Evolutionary conservation across 2,888 invertebrate genomes (phyloP), one percentile per base, ranked within the genome.

Genomic region (Erebia palarica): DNA sequence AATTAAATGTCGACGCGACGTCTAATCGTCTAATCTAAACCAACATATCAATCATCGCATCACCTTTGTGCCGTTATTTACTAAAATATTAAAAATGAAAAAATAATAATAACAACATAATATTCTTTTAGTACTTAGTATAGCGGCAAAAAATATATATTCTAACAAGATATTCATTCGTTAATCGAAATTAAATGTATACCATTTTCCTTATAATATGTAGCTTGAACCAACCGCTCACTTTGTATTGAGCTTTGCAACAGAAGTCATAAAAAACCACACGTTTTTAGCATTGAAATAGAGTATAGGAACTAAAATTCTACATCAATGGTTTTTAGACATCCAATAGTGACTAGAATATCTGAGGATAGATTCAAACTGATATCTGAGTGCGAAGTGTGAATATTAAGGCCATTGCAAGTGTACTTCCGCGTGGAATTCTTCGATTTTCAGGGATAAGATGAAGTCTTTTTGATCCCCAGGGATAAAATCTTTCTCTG

Each of bases 151-250:
- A 57, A 57, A 57, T 18, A 3, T 8, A 16, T 11, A 57, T 21
- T 57, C 13, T 27, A 36, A 58, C 36, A 27, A 58, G 58, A 36
- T 58, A 58, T 27, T 58, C 58, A 36, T 27, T 58, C 36, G 27
- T 36, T 27, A 58, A 36, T 36, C 58, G 8, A n/a, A 59, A 59
- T 59, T 59, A 42, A 59, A 59, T 36, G n/a, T 8, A 42, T 42
- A 60, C 36, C 36, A 42, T 36, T 60, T 60, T 42, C 42, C 59
- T 60, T 42, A n/a, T 11, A 36, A 7, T 36, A 36, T 36, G 36
- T 36, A 36, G 5, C 36, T 7, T 27, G 36, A 59, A 59, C 27
- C 13, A 59, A 59, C 27, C 13, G 36, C 59, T 36, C 21, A 27
- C 0, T 9, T 18, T 21, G n/a, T 53, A n/a, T 47, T 11, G 55